Evolutionary conservation across 1,140 invertebrate species (phyloP), one percentile per base, ranked within the genome.

Genomic region (Zaprionus ornatus): DNA sequence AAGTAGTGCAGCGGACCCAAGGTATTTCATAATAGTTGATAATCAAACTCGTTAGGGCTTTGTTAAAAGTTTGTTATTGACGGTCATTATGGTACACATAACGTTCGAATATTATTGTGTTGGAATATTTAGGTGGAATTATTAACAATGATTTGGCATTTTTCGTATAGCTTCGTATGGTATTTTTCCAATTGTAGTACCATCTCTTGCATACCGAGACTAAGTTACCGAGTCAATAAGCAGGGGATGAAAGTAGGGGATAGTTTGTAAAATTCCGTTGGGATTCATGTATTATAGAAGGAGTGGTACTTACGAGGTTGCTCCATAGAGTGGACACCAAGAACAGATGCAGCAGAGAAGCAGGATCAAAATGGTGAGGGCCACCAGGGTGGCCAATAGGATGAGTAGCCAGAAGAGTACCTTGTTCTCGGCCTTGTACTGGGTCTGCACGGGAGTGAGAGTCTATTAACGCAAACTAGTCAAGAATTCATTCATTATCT

Each of bases 331-430:
- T 3, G 96, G 96, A 93, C 97, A 97, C 75, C 95, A 95, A 77
- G 96, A 95, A 90, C 96, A 97, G 62, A 97, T 95, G 82, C 96
- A 97, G 92, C 97, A 97, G 23, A 96, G 93, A 59, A 97, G 95
- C 37, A 97, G 91, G 29, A 95, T 94, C 42, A 97, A 92, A 37
- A 97, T 94, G n/a, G 95, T 95, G 17, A 97, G 67, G 0, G 96
- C 94, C 54, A 97, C 94, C 35, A 97, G 87, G 10, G 97, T 93
- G 48, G 96, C 95, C 61, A 97, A 90, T 13, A 97, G 91, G 61
- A 97, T 95, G 21, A 97, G 92, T 17, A 97, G 79, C 96, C 96
- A 97, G 75, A 96, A 95, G 1, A 97, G 92, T 29, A 96, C 91
- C 71, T 95, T 94, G 80, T 95, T 96, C 91, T 96, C 95, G 29